Evolutionary conservation across 2,797 vertebrate genomes (phyloP), one percentile per base, ranked within the genome.

Genomic region (Zenarchopterus dispar): DNA sequence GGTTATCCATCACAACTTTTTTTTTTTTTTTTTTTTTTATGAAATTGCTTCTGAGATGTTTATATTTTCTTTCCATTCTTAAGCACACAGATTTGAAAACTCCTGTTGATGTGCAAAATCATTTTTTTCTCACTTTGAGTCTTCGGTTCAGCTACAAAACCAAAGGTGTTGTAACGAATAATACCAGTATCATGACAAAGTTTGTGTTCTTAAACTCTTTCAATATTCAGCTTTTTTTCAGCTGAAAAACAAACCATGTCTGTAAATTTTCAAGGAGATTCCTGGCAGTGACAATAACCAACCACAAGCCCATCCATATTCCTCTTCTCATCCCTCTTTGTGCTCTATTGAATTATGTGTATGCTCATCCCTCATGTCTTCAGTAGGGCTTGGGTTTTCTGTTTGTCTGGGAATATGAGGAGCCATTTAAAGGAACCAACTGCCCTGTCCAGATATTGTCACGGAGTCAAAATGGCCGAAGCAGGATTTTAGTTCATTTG

Each of bases 391-490:
- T 64, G 65, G 49, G 55, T 80, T 86, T 80, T 67, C 74, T 80
- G 69, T 82, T 68, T 47, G 21, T 55, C 58, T 49, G 44, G 53
- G 78, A 77, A 80, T 60, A 67, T 67, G 64, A 78, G 58, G 52
- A 55, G 56, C 53, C 65, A 72, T 70, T 76, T 50, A 61, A 77
- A 71, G 49, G 67, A 78, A 49, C 76, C 59, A 42, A 55, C 67
- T 80, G 85, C 78, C 77, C 81, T 82, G 64, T 71, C 59, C 46
- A 1, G 52, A 77, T 68, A 77, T 74, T 81, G 66, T 77, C 56
- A 44, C 7, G 23, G 56, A 75, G 62, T 70, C 61, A 52, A 69
- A 77, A 69, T 65, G 77, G 77, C 75, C 52, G 2, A 47, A 56
- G 70, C 66, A 72, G 70, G 82, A 76, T 78, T 50, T 61, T 43